phyloP scores from a whole-genome alignment of 2,113 vertebrate genomes.

The Rhinolophus sinicus region DNA sequence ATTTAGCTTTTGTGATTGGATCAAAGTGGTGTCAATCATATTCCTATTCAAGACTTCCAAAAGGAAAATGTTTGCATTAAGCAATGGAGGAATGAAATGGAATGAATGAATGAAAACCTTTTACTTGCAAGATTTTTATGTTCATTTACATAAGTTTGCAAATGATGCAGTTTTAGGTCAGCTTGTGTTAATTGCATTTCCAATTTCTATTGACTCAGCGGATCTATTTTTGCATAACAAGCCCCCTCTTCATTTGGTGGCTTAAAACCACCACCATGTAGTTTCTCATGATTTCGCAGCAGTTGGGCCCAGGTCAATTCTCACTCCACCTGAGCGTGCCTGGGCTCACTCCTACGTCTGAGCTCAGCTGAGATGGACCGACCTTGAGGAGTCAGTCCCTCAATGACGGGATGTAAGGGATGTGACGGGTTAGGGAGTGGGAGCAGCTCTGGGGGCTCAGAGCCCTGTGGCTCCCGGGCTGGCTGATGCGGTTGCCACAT shows the following conservation, averaged over 20 bases:
- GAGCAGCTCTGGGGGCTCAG: accelerated
- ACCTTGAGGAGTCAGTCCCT: accelerated
- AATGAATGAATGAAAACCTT: background rate
- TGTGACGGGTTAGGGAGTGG: background rate
- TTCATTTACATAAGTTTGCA: background rate
- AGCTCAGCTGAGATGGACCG: background rate
- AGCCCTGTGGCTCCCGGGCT: background rate
- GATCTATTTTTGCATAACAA: background rate
- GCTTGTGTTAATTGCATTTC: background rate
- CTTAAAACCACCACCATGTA: accelerated
- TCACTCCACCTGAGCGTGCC: accelerated
- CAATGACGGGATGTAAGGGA: accelerated
- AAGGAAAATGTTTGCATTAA: background rate
- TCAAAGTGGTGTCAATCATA: background rate
- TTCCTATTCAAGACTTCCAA: background rate
- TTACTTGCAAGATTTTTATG: accelerated
- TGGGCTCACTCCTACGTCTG: background rate
- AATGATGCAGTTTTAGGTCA: background rate
- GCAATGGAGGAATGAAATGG: background rate
- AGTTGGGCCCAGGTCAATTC: accelerated
- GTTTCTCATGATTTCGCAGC: too few relatives aligned
- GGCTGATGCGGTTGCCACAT: accelerated
- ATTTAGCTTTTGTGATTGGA: background rate
- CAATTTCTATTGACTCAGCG: background rate
- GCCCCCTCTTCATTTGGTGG: background rate